phyloP scores from a whole-genome alignment of 1,140 invertebrate species.

The Pachyrhynchus sulphureomaculatus region DNA sequence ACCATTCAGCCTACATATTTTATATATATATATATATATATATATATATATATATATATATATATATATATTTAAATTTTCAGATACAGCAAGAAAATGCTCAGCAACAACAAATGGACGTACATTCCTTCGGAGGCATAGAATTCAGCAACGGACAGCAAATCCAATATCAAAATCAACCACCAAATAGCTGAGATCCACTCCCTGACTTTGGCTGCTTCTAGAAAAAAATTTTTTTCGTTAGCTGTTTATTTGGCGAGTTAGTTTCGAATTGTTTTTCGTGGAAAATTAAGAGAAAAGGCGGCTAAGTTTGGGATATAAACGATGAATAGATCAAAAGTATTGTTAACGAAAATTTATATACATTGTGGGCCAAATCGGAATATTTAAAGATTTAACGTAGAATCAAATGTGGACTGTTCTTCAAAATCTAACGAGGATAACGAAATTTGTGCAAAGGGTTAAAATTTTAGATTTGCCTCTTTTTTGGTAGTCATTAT shows the following conservation, averaged over 20 bases:
- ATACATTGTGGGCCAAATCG: neutral
- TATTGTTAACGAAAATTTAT: no score
- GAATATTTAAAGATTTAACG: neutral
- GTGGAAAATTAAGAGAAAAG: no score
- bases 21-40: no score
- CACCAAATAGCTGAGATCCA: slow-evolving; percentile 49
- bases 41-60: no score
- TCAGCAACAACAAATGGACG: slow-evolving; percentile 45
- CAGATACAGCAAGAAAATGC: slow-evolving; percentile 23
- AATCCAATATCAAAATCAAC: slow-evolving; percentile 48
- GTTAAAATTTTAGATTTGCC: no score
- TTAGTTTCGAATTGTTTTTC: neutral
- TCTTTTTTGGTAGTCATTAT: no score
- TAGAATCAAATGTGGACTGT: no score
- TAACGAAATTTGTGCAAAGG: no score
- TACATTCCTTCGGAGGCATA: slow-evolving; percentile 41
- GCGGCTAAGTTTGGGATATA: no score
- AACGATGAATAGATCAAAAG: no score
- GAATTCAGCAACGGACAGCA: slow-evolving; percentile 47
- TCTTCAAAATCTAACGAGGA: no score
- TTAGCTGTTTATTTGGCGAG: neutral
- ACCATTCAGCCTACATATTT: no score
- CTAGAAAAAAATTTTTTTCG: slow-evolving; percentile 13
- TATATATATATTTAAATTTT: neutral
- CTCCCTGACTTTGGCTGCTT: slow-evolving; percentile 40